Evolutionary conservation across 2,113 vertebrate genomes (phyloP).

Genomic region (Xiphophorus couchianus): DNA sequence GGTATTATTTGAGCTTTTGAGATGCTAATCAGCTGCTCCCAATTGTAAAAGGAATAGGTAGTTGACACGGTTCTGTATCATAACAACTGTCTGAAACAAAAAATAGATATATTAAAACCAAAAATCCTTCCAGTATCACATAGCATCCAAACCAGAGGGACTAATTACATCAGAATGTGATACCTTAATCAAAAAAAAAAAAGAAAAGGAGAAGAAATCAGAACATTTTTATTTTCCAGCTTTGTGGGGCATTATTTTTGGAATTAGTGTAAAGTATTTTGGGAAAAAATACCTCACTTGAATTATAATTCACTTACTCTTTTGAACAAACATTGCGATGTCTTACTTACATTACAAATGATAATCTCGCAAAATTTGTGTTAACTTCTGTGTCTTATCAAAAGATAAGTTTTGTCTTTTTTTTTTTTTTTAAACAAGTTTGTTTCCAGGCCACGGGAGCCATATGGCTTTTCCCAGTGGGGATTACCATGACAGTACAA

Average conservation of each 20-base stretch:
- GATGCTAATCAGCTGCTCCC: no score
- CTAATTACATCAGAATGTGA: no score
- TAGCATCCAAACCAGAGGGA: no score
- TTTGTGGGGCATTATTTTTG: not conserved
- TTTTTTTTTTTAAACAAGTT: not conserved
- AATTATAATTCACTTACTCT: not conserved
- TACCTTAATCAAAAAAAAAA: no score
- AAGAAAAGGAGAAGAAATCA: no score
- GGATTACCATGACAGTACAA: constrained; percentile 16
- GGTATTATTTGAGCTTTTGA: no score
- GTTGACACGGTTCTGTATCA: no score
- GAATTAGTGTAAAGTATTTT: not conserved
- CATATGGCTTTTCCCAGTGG: constrained; percentile 16
- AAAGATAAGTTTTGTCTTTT: constrained; percentile 6
- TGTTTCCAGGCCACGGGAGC: constrained; percentile 6
- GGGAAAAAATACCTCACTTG: not conserved
- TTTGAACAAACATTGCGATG: not conserved
- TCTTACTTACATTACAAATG: not conserved
- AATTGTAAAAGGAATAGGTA: no score
- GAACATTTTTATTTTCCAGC: not conserved
- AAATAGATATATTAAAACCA: no score
- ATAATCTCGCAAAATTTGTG: not conserved
- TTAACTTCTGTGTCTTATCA: constrained; percentile 1
- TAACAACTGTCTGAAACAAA: no score
- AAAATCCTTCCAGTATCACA: no score